Percentiles rank a stretch among this genome's conserved stretches.
Evolutionary conservation across 2,797 vertebrate genomes (phyloP).

Genomic region (Nyctalus aviator): DNA sequence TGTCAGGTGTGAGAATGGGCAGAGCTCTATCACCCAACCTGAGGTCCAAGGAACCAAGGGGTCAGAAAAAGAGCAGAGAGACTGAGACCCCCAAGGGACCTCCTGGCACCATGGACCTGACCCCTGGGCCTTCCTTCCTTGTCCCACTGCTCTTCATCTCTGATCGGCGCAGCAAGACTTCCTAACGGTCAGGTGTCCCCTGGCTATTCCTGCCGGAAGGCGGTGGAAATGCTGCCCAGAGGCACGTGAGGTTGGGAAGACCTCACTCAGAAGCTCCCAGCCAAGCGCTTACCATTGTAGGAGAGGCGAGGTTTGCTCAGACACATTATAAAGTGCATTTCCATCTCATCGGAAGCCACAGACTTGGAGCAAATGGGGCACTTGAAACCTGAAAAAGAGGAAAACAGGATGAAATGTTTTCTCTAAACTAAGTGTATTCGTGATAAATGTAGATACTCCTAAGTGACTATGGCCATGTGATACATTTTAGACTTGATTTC

Average conservation of each 20-base stretch:
- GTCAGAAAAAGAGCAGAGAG: background rate
- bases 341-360: conserved; percentile 99
- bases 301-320: conserved; percentile 99
- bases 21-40: background rate
- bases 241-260: background rate
- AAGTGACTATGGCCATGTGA: background rate
- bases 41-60: background rate
- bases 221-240: background rate
- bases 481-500: background rate
- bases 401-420: conserved; percentile 21
- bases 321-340: conserved; percentile 99
- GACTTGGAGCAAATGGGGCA: conserved; percentile 99
- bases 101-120: fast-evolving
- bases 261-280: fast-evolving
- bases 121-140: background rate
- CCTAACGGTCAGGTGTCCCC: background rate
- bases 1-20: background rate
- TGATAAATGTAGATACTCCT: background rate
- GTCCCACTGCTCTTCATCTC: background rate
- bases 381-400: conserved; percentile 94
- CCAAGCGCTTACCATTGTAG: conserved; percentile 94
- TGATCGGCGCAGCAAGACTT: background rate
- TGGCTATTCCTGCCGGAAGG: background rate
- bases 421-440: background rate
- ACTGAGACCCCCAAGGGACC: background rate